Evolutionary conservation across 2,797 vertebrate genomes (phyloP).

Genomic region (Propithecus deckenii): DNA sequence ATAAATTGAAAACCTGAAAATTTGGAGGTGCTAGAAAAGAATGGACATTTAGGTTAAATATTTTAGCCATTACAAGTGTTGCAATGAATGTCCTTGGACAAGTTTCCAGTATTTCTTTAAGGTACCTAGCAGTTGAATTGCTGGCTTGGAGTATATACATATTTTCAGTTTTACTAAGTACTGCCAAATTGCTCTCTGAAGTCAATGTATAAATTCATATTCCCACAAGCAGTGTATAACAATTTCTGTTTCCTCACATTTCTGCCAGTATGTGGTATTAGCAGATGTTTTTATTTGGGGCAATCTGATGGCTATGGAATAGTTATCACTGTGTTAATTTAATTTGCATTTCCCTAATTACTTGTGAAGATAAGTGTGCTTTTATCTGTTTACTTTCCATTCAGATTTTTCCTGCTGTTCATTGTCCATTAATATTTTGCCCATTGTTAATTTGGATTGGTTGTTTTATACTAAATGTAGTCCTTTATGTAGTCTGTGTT

Average conservation of each 20-base stretch:
- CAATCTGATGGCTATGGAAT: neutral
- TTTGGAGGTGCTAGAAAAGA: neutral
- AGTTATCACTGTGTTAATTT: constrained; percentile 32
- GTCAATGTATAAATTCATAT: constrained; percentile 14
- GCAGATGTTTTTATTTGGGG: constrained; percentile 54
- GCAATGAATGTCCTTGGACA: neutral
- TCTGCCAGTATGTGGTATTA: constrained; percentile 8
- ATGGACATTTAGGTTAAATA: constrained; percentile 22
- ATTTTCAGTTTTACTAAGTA: constrained; percentile 41
- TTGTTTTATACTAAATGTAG: neutral
- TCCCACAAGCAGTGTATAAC: neutral
- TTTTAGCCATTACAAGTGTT: neutral
- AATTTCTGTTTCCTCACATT: constrained; percentile 23
- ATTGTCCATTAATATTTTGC: constrained; percentile 26
- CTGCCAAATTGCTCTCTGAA: constrained; percentile 26
- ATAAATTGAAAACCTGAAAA: neutral
- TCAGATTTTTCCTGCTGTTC: neutral
- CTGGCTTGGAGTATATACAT: neutral
- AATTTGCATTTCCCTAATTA: constrained; percentile 47
- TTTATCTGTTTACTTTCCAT: neutral
- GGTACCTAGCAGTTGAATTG: neutral
- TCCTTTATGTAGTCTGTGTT: neutral
- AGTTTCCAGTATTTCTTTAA: constrained; percentile 12
- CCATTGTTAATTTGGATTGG: neutral
- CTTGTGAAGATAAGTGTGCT: constrained; percentile 5